Evolutionary conservation across 2,888 invertebrate genomes (phyloP).

Genomic region (Drosophila mercatorum): DNA sequence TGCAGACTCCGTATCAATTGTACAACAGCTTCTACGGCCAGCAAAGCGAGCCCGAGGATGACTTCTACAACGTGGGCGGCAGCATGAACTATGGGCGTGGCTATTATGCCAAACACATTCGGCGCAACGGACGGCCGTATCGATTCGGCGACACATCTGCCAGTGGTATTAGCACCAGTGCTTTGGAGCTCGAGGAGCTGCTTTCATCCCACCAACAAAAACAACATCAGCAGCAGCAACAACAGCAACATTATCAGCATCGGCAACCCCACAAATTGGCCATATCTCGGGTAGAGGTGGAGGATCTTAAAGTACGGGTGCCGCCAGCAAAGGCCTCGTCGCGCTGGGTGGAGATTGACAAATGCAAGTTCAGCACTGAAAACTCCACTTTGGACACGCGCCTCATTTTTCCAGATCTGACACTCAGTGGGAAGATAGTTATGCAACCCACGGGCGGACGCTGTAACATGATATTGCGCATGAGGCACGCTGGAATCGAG

Average conservation of each 20-base stretch:
- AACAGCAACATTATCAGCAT: conserved; percentile 50
- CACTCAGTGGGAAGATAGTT: conserved; percentile 91
- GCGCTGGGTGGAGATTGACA: conserved; percentile 89
- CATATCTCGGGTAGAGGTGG: conserved; percentile 79
- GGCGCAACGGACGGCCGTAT: conserved; percentile 59
- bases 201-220: conserved; percentile 55
- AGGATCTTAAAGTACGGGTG: conserved; percentile 86
- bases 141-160: conserved; percentile 27
- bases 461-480: conserved; percentile 91
- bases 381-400: conserved; percentile 91
- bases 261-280: conserved; percentile 76
- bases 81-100: conserved; percentile 54
- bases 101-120: conserved; percentile 73
- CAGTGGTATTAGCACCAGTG: conserved; percentile 42
- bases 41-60: conserved; percentile 67
- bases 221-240: conserved; percentile 56
- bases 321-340: conserved; percentile 87
- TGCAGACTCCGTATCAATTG: conserved; percentile 81
- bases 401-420: conserved; percentile 91
- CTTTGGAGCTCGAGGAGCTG: conserved; percentile 65
- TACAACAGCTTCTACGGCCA: conserved; percentile 83
- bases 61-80: conserved; percentile 67
- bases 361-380: conserved; percentile 90
- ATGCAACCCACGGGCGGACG: conserved; percentile 86
- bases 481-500: conserved; percentile 92